Evolutionary conservation across 2,888 invertebrate genomes (phyloP), one percentile per base, ranked within the genome.

Genomic region (Plusia festucae): DNA sequence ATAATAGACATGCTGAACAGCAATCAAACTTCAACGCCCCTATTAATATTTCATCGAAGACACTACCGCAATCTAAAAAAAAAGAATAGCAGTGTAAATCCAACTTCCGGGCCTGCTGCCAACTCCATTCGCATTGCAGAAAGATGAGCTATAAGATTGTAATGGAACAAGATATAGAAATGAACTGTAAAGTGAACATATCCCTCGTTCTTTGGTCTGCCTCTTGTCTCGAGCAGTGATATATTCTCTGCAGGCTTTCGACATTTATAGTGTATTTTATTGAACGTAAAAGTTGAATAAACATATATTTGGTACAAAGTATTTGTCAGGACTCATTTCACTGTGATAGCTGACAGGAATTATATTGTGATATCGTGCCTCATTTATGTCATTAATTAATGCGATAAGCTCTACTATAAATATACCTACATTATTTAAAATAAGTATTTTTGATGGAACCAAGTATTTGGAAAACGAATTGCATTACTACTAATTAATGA

Each of bases 81-180:
- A 65, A 53, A 34, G 83, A 83, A 77, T 81, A 81, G 76, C 79
- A 81, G 85, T 88, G 87, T 88, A 87, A 90, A 89, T 86, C 85
- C 85, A 78, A 81, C 81, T 70, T 77, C 79, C 81, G 88, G 91
- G 91, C 85, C 80, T 76, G 68, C 71, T 90, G 91, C 91, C 91
- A 91, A 90, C 81, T 84, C 79, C 68, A 83, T 88, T 90, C 90
- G 87, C 88, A 89, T 86, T 89, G 90, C 89, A 90, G 87, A 88
- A 88, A 88, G 88, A 90, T 90, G 88, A 86, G 86, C 85, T 82
- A 87, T 88, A 85, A 87, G 87, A 88, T 73, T 73, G 71, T 79
- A 70, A 73, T 79, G 56, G 62, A 75, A 85, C 85, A 84, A 86
- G 83, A 84, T 84, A 82, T 84, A 85, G 84, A 72, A 79, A 78